phyloP scores from a whole-genome alignment of 92 coral and sea anemone genomes.

The Porites divaricata region DNA sequence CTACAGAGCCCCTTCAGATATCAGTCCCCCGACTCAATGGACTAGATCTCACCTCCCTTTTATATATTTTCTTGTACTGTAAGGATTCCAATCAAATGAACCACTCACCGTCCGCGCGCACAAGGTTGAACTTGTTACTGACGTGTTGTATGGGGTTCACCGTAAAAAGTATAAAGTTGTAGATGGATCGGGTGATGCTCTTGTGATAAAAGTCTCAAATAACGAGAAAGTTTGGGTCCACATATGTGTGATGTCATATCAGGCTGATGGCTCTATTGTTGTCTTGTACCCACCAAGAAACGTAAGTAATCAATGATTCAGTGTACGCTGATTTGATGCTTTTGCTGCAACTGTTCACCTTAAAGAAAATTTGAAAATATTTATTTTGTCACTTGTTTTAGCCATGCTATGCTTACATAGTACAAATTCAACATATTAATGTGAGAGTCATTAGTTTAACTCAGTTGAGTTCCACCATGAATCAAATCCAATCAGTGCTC shows the following conservation, averaged over 20 bases:
- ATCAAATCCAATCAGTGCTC: too few relatives aligned
- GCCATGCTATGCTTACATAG: too few relatives aligned
- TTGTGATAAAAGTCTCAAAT: slow-evolving; percentile 30
- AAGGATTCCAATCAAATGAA: not conserved
- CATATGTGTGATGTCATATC: slow-evolving; percentile 30
- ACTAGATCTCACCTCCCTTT: too few relatives aligned
- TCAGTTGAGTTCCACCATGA: too few relatives aligned
- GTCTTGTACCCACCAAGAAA: slow-evolving; percentile 33
- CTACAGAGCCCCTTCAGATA: too few relatives aligned
- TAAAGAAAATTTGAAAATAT: too few relatives aligned
- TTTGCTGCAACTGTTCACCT: not conserved
- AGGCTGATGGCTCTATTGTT: slow-evolving; percentile 39
- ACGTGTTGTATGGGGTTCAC: too few relatives aligned
- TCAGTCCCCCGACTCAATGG: too few relatives aligned
- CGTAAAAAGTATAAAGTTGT: not conserved
- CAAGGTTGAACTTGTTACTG: not conserved
- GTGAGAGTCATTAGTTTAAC: too few relatives aligned
- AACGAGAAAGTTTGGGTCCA: not conserved
- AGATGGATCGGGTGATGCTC: slow-evolving; percentile 39
- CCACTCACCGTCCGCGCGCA: slow-evolving; percentile 20
- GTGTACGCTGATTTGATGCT: not conserved
- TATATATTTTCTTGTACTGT: too few relatives aligned
- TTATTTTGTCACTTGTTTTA: too few relatives aligned
- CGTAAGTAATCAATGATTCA: slow-evolving; percentile 4
- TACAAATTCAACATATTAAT: too few relatives aligned